These are phyloP conservation scores for Melanogrammus aeglefinus DNA, from an alignment of 2,797 vertebrate genomes.

Conservation along the genomic window DNA sequence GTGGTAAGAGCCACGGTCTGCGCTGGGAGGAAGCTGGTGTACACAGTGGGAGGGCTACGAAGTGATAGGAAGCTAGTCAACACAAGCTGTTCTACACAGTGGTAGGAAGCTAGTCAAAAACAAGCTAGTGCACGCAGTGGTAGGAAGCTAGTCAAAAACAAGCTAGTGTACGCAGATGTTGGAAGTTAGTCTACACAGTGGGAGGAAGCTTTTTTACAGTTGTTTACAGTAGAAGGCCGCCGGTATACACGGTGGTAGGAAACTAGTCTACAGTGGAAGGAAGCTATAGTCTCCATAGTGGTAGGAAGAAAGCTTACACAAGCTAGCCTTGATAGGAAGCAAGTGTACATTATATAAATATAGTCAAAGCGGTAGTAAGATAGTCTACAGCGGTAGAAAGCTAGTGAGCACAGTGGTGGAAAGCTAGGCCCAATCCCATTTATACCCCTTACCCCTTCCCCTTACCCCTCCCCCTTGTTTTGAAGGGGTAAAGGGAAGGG, in stretches of 20 bases:
- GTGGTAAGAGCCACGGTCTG: slow-evolving; percentile 78
- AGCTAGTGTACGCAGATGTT: not conserved
- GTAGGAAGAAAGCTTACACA: not conserved
- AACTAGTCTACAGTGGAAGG: not conserved
- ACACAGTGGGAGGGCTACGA: not conserved
- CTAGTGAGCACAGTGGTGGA: not conserved
- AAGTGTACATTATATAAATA: not conserved
- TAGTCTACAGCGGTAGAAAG: not conserved
- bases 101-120: not conserved
- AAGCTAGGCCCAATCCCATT: too few relatives aligned
- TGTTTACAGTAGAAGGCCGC: not conserved
- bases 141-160: not conserved
- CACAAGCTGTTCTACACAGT: not conserved
- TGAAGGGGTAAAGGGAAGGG: too few relatives aligned
- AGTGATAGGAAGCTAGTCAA: not conserved
- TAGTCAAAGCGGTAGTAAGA: not conserved
- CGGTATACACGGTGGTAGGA: not conserved
- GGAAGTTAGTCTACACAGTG: not conserved
- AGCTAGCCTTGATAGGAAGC: not conserved
- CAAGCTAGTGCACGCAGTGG: not conserved
- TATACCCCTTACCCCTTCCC: too few relatives aligned
- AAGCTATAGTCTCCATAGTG: not conserved
- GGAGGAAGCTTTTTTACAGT: not conserved
- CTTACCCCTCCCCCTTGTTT: too few relatives aligned
- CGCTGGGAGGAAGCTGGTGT: not conserved